These are phyloP conservation scores for Hypanus sabinus DNA, from an alignment of 2,113 vertebrate species.

Conservation along the genomic window DNA sequence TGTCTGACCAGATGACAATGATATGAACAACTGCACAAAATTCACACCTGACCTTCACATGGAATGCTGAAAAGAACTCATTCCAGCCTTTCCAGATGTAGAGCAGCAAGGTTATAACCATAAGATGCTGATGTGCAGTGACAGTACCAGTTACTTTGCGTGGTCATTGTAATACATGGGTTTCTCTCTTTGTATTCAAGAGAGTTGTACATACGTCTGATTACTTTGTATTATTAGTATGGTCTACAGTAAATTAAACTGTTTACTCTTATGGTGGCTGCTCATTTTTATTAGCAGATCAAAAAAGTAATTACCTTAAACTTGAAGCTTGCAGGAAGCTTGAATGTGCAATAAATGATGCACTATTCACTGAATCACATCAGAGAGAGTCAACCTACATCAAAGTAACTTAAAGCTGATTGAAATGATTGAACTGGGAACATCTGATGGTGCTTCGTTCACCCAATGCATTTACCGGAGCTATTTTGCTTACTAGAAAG, in stretches of 20 bases:
- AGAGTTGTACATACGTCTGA: slow-evolving; percentile 31
- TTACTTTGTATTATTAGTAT: slow-evolving; percentile 37
- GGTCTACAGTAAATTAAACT: slow-evolving; percentile 36
- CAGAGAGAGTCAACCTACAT: not conserved
- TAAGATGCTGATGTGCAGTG: slow-evolving; percentile 20
- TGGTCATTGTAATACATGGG: slow-evolving; percentile 59
- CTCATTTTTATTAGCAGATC: not conserved
- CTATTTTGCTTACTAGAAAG: slow-evolving; percentile 15
- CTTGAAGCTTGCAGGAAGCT: slow-evolving; percentile 10
- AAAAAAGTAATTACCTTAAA: slow-evolving; percentile 2
- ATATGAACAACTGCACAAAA: slow-evolving; percentile 25
- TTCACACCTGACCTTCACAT: slow-evolving; percentile 28
- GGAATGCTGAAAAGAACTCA: not conserved
- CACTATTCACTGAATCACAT: not conserved
- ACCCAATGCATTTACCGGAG: slow-evolving; percentile 20
- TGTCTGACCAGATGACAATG: slow-evolving; percentile 43
- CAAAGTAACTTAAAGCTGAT: not conserved
- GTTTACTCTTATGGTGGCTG: slow-evolving; percentile 16
- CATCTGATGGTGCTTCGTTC: not conserved
- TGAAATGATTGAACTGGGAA: slow-evolving; percentile 25
- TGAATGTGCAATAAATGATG: slow-evolving; percentile 7
- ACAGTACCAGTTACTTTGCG: slow-evolving; percentile 46
- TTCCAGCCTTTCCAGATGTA: slow-evolving; percentile 27
- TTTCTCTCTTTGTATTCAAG: slow-evolving; percentile 55
- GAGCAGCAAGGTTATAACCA: slow-evolving; percentile 27